These are phyloP conservation scores for Sthenelais limicola DNA, from an alignment of 2,888 invertebrate genomes.

Conservation along the genomic window DNA sequence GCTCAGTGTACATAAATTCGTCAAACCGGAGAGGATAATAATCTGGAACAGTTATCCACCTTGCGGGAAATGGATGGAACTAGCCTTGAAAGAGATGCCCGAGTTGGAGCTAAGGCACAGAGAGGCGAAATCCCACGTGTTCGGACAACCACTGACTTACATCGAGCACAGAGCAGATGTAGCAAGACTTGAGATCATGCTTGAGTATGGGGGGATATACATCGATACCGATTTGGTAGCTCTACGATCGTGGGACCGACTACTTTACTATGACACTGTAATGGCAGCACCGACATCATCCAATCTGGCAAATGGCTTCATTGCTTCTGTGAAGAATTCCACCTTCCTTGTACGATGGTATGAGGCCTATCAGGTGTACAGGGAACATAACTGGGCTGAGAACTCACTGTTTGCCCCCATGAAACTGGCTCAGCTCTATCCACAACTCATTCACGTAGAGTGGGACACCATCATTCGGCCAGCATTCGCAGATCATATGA, in stretches of 20 bases:
- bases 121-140: slow-evolving; percentile 43
- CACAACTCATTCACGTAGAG: slow-evolving; percentile 49
- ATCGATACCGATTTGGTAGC: slow-evolving; percentile 65
- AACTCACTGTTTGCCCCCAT: slow-evolving; percentile 49
- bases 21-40: slow-evolving; percentile 48
- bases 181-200: slow-evolving; percentile 50
- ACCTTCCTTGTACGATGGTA: slow-evolving; percentile 60
- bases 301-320: slow-evolving; percentile 57
- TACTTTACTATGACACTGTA: slow-evolving; percentile 56
- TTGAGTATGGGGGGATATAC: slow-evolving; percentile 64
- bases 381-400: slow-evolving; percentile 48
- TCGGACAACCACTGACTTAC: slow-evolving; percentile 41
- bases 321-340: slow-evolving; percentile 57
- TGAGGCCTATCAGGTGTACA: slow-evolving; percentile 53
- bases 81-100: slow-evolving; percentile 37
- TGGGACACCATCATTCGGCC: slow-evolving; percentile 51
- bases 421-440: slow-evolving; percentile 46
- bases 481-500: slow-evolving; percentile 51
- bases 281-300: slow-evolving; percentile 60
- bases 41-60: slow-evolving; percentile 50
- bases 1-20: slow-evolving; percentile 46
- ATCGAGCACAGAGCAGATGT: slow-evolving; percentile 54
- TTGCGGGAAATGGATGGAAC: slow-evolving; percentile 50
- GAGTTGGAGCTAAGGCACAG: slow-evolving; percentile 42
- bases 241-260: slow-evolving; percentile 56